phyloP scores from a whole-genome alignment of 1,140 invertebrate species.

The Lasioglossum baleicum region DNA sequence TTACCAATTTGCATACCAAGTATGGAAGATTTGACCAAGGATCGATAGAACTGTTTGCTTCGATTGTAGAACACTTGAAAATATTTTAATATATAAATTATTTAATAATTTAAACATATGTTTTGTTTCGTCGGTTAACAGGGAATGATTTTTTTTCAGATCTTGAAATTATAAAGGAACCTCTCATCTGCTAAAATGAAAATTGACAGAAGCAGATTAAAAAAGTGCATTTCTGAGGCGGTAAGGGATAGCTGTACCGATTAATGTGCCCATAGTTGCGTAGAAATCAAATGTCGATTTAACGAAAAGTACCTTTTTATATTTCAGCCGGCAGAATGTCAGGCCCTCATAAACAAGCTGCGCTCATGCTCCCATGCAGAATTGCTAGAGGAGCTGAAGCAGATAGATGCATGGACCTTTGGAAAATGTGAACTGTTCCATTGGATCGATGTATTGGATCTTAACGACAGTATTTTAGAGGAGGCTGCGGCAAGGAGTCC shows the following conservation, averaged over 20 bases:
- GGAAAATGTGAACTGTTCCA: conserved; percentile 95
- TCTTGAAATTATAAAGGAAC: conserved; percentile 59
- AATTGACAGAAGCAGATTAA: conserved; percentile 91
- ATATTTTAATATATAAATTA: too few species aligned
- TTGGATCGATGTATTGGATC: conserved; percentile 93
- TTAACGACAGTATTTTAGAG: conserved; percentile 91
- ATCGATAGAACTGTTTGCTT: too few species aligned
- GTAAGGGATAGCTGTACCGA: conserved; percentile 78
- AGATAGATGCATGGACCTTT: conserved; percentile 92
- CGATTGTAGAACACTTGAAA: too few species aligned
- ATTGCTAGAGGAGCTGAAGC: conserved; percentile 86
- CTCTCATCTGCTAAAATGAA: conserved; percentile 84
- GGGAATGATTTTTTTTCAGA: conserved; percentile 55
- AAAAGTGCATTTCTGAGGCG: conserved; percentile 93
- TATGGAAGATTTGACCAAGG: not conserved
- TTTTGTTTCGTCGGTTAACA: not conserved
- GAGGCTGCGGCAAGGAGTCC: conserved; percentile 84
- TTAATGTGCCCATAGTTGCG: too few species aligned
- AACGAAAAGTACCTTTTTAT: not conserved
- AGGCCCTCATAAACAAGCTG: conserved; percentile 88
- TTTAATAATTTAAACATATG: not conserved
- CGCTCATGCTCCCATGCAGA: conserved; percentile 86
- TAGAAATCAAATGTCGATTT: too few species aligned
- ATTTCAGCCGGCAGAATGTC: conserved; percentile 89
- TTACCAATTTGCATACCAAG: not conserved